Conservation (phyloP, 2,888 invertebrate species). For the Drosophila borealis region DNA sequence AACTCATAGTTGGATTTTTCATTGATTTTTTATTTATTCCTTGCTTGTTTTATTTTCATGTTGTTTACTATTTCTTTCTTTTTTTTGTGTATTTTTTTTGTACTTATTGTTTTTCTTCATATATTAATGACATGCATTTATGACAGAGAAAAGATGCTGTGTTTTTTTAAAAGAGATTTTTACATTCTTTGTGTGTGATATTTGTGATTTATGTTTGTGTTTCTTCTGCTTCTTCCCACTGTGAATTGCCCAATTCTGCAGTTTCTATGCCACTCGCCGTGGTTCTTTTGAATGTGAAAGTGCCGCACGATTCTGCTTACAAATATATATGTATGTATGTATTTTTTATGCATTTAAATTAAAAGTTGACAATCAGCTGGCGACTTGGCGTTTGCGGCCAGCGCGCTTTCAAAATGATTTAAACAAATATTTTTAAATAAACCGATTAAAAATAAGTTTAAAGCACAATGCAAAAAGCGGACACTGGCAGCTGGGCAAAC, state of each 20-base stretch:
- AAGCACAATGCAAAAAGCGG: conserved; percentile 41
- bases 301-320: conserved; percentile 67
- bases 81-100: conserved; percentile 48
- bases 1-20: conserved; percentile 65
- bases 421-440: conserved; percentile 73
- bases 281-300: conserved; percentile 51
- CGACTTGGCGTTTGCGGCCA: conserved; percentile 52
- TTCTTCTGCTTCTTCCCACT: conserved; percentile 35
- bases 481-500: conserved; percentile 40
- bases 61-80: conserved; percentile 43
- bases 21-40: conserved; percentile 74
- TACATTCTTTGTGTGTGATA: conserved; percentile 71
- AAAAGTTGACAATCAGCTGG: conserved; percentile 54
- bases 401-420: conserved; percentile 56
- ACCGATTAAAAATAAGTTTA: conserved; percentile 72
- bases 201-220: conserved; percentile 50
- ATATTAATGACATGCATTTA: conserved; percentile 84
- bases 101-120: conserved; percentile 80
- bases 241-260: conserved; percentile 64
- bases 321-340: conserved; percentile 14
- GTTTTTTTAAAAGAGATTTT: conserved; percentile 61
- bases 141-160: conserved; percentile 78
- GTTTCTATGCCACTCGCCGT: conserved; percentile 65
- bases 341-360: conserved; percentile 49
- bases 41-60: conserved; percentile 66